Percentiles rank a stretch among this genome's conserved stretches.
Conservation (phyloP, 2,113 vertebrate species). For the Alethe castanea region DNA sequence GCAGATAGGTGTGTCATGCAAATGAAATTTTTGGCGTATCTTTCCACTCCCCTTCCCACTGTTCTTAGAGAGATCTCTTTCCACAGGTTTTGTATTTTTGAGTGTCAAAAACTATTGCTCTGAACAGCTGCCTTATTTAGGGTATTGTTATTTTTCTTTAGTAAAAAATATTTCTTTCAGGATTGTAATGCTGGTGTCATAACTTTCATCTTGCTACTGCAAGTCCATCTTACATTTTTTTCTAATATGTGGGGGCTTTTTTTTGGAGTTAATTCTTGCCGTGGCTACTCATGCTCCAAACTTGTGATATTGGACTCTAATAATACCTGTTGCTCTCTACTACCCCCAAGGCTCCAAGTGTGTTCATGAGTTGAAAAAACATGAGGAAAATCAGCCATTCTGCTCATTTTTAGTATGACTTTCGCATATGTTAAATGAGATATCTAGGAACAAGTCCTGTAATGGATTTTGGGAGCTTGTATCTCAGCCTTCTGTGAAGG, state of each 20-base stretch:
- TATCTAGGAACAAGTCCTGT: not conserved
- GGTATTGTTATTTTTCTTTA: not conserved
- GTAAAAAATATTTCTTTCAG: not conserved
- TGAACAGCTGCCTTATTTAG: not conserved
- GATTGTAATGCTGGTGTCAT: not conserved
- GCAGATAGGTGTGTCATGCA: slow-evolving; percentile 32
- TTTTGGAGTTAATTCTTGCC: not conserved
- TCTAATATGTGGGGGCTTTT: not conserved
- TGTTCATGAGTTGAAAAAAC: not conserved
- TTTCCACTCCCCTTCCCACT: not conserved
- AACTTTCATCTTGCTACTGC: not conserved
- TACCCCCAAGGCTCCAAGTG: not conserved
- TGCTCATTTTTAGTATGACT: not conserved
- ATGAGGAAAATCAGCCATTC: not conserved
- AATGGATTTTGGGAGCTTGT: not conserved
- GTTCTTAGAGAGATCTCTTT: not conserved
- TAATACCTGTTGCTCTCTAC: not conserved
- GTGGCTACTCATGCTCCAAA: not conserved
- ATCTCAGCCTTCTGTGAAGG: not conserved
- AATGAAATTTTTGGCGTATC: not conserved
- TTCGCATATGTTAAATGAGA: not conserved
- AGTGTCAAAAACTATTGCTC: not conserved
- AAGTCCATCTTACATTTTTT: not conserved
- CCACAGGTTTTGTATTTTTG: not conserved
- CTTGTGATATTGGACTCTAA: not conserved